Conservation (phyloP, 64 coral and sea anemone species). For the Actinia tenebrosa region DNA sequence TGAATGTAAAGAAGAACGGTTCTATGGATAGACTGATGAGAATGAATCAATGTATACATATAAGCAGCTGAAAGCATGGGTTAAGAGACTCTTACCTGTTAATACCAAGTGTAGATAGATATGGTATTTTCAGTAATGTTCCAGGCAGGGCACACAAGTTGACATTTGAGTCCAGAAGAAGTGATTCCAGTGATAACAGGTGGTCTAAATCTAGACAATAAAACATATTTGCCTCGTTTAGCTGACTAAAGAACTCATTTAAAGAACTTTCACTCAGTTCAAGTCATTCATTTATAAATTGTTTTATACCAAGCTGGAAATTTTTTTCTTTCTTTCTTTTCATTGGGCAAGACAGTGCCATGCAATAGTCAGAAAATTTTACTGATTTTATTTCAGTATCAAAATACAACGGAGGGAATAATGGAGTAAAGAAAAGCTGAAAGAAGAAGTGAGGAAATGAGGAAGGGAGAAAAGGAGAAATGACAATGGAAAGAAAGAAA, state of each 20-base stretch:
- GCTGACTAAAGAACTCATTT: neutral
- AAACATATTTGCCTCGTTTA: neutral
- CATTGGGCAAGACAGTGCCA: too few species aligned
- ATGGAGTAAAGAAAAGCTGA: too few species aligned
- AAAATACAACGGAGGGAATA: too few species aligned
- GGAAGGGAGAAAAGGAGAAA: too few species aligned
- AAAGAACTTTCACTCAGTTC: too few species aligned
- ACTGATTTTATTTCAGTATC: too few species aligned
- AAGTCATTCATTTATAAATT: too few species aligned
- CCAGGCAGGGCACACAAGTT: conserved; percentile 43
- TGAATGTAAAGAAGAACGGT: neutral
- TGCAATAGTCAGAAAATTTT: too few species aligned
- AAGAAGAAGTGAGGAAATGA: too few species aligned
- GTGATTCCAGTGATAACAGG: conserved; percentile 44
- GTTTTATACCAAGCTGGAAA: too few species aligned
- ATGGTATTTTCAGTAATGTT: conserved; percentile 44
- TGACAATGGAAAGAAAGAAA: too few species aligned
- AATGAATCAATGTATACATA: neutral
- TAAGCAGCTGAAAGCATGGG: neutral
- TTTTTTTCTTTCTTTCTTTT: too few species aligned
- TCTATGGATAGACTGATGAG: neutral
- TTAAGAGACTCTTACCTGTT: conserved; percentile 35
- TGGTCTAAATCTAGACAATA: conserved; percentile 54
- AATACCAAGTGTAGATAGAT: conserved; percentile 55
- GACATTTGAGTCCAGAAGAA: conserved; percentile 61